phyloP scores from a whole-genome alignment of 2,113 vertebrate genomes.

The Paraplagusia blochii region DNA sequence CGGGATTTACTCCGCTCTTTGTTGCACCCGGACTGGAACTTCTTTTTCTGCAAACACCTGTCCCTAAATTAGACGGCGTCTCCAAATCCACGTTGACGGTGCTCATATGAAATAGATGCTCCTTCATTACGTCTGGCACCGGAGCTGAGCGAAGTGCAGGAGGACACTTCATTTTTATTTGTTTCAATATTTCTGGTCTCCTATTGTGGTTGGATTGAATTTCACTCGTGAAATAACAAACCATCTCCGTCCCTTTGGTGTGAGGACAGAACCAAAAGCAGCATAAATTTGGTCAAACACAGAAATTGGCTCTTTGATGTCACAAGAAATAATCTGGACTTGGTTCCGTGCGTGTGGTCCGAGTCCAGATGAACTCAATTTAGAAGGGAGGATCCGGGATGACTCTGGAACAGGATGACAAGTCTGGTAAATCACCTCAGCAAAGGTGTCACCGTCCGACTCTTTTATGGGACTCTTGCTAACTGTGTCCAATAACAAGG shows the following conservation, averaged over 20 bases:
- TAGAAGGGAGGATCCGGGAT: constrained; percentile 71
- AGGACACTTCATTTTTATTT: constrained; percentile 56
- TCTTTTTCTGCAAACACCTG: constrained; percentile 76
- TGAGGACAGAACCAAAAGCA: constrained; percentile 60
- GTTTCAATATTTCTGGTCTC: constrained; percentile 57
- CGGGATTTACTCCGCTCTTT: constrained; percentile 73
- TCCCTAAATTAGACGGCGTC: constrained; percentile 71
- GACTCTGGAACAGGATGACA: constrained; percentile 75
- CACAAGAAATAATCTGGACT: constrained; percentile 72
- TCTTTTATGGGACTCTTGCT: constrained; percentile 73
- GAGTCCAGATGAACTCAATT: constrained; percentile 73
- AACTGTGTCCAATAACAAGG: constrained; percentile 76
- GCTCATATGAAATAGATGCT: constrained; percentile 34
- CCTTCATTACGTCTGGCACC: constrained; percentile 53
- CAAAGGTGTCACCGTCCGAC: constrained; percentile 78
- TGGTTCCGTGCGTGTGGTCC: constrained; percentile 63
- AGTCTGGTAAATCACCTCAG: constrained; percentile 72
- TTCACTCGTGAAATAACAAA: constrained; percentile 63
- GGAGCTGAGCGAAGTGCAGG: constrained; percentile 45
- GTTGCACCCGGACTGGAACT: constrained; percentile 73
- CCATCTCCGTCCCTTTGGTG: constrained; percentile 56
- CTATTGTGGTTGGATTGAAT: constrained; percentile 66
- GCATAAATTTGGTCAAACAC: constrained; percentile 72
- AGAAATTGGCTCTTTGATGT: constrained; percentile 70
- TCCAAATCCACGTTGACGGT: constrained; percentile 54